Percentiles rank a stretch among this genome's conserved stretches.
Conservation (phyloP, 2,797 vertebrate genomes). For the Gorsachius magnificus region DNA sequence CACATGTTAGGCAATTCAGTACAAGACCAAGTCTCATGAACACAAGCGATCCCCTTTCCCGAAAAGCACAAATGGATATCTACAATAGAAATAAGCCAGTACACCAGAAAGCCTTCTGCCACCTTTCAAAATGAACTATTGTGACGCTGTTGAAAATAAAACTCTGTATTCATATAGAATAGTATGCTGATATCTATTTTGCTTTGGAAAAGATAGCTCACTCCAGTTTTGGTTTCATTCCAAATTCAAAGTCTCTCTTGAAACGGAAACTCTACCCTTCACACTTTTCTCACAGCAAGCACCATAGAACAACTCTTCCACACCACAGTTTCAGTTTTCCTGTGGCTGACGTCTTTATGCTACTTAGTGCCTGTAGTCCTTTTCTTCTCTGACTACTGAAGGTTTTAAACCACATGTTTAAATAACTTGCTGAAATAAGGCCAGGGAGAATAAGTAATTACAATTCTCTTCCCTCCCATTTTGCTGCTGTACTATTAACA, state of each 20-base stretch:
- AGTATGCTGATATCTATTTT: not conserved
- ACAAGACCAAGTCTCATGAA: not conserved
- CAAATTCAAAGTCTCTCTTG: not conserved
- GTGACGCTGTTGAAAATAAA: not conserved
- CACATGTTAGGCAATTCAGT: not conserved
- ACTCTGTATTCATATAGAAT: not conserved
- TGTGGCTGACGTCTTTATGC: not conserved
- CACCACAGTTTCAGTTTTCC: not conserved
- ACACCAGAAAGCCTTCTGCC: not conserved
- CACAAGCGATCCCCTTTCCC: not conserved
- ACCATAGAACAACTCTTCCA: not conserved
- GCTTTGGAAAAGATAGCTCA: not conserved
- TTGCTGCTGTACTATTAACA: slow-evolving; percentile 47
- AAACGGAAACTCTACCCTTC: not conserved
- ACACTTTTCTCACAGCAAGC: not conserved
- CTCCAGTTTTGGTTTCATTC: not conserved
- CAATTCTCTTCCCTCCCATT: not conserved
- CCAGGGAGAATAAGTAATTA: slow-evolving; percentile 42
- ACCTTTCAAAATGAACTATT: not conserved
- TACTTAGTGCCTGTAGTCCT: not conserved
- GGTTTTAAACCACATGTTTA: not conserved
- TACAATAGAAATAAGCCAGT: not conserved
- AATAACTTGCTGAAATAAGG: slow-evolving; percentile 29
- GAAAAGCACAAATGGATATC: not conserved
- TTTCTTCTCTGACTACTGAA: not conserved